Conservation (phyloP, 2,888 invertebrate species). For the Hesperia comma region DNA sequence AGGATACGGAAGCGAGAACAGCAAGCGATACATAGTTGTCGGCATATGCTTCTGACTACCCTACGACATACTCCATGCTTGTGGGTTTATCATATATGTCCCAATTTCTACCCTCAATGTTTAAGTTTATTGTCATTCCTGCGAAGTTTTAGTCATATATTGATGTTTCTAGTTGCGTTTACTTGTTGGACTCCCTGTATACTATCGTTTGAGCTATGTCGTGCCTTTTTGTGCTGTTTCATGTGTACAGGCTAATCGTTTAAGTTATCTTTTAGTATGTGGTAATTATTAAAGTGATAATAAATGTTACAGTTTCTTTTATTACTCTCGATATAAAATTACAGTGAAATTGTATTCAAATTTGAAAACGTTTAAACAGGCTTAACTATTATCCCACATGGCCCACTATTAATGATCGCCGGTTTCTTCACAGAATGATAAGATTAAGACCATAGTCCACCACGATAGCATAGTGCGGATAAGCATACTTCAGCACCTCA, state of each 20-base stretch:
- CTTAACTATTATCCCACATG: no score
- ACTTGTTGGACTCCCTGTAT: constrained; percentile 55
- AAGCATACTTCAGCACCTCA: no score
- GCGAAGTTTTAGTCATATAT: constrained; percentile 49
- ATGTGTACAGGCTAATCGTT: constrained; percentile 48
- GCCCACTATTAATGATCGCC: no score
- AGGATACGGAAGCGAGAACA: constrained; percentile 51
- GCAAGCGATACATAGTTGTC: constrained; percentile 52
- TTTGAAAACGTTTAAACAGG: no score
- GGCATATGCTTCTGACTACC: constrained; percentile 54
- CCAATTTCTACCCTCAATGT: constrained; percentile 61
- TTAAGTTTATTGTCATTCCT: constrained; percentile 51
- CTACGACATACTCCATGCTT: constrained; percentile 61
- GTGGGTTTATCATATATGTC: constrained; percentile 63
- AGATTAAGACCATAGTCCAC: no score
- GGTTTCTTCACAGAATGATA: no score
- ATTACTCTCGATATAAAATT: background rate
- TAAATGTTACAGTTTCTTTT: background rate
- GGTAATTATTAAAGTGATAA: background rate
- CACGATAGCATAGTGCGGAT: no score
- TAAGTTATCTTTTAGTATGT: constrained; percentile 19
- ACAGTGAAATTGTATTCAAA: no score
- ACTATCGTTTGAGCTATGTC: constrained; percentile 53
- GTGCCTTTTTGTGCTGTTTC: constrained; percentile 55
- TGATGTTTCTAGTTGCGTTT: constrained; percentile 50